phyloP scores from a whole-genome alignment of 1,140 invertebrate species.

The Tetranychus cinnabarinus region DNA sequence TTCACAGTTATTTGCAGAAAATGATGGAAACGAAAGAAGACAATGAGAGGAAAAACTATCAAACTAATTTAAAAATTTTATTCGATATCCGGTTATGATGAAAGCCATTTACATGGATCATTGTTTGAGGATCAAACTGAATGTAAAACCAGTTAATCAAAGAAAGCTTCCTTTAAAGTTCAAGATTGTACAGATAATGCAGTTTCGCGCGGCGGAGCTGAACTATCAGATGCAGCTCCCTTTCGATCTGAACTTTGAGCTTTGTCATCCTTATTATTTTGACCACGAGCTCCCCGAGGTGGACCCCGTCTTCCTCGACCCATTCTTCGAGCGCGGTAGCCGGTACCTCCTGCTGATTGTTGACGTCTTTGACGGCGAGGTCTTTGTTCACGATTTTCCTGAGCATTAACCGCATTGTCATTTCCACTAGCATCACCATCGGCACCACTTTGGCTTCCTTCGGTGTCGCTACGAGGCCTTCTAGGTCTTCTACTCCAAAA shows the following conservation, averaged over 20 bases:
- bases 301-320: background rate
- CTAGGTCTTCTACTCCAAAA: constrained; percentile 5
- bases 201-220: too few relatives aligned
- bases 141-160: too few relatives aligned
- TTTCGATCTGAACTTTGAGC: too few relatives aligned
- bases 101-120: too few relatives aligned
- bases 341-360: background rate
- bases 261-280: too few relatives aligned
- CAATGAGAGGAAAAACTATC: background rate
- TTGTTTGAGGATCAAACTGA: too few relatives aligned
- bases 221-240: too few relatives aligned
- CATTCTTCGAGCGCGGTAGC: background rate
- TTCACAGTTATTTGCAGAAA: background rate
- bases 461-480: constrained; percentile 13
- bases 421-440: constrained; percentile 11
- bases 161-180: too few relatives aligned
- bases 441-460: constrained; percentile 13
- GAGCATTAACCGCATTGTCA: background rate
- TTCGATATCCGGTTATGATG: background rate
- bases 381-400: background rate
- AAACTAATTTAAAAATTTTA: background rate
- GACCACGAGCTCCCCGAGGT: constrained; percentile 2
- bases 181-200: too few relatives aligned
- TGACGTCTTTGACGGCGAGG: background rate
- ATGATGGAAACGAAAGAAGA: background rate